Conservation (phyloP, 2,888 invertebrate species). For the Patella pellucida region DNA sequence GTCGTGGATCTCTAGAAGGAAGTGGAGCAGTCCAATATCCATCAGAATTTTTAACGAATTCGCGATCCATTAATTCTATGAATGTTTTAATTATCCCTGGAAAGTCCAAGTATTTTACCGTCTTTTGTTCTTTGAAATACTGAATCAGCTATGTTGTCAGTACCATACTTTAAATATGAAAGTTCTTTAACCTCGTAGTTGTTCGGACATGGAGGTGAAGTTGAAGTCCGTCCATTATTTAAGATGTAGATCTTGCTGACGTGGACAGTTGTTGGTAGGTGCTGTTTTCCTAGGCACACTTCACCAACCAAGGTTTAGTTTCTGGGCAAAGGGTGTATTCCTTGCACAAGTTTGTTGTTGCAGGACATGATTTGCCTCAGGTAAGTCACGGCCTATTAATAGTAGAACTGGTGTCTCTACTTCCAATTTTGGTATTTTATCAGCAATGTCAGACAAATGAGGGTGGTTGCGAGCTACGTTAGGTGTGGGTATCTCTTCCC, state of each 20-base stretch:
- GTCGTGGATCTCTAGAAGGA: background rate
- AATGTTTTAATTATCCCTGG: constrained; percentile 33
- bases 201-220: constrained; percentile 19
- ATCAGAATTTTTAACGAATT: constrained; percentile 11
- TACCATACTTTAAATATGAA: background rate
- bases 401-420: constrained; percentile 19
- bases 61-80: constrained; percentile 24
- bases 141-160: background rate
- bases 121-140: constrained; percentile 23
- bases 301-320: constrained; percentile 30
- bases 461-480: background rate
- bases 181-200: constrained; percentile 19
- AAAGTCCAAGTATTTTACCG: constrained; percentile 28
- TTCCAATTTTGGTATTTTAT: background rate
- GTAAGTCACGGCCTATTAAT: constrained; percentile 31
- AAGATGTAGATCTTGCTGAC: constrained; percentile 18
- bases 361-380: constrained; percentile 36
- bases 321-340: constrained; percentile 31
- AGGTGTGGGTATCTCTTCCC: background rate
- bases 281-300: constrained; percentile 34
- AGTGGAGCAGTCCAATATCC: constrained; percentile 25
- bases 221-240: constrained; percentile 7
- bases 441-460: background rate
- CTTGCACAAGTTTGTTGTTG: constrained; percentile 28
- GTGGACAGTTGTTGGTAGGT: constrained; percentile 22